These are phyloP conservation scores for Mustela nigripes DNA, from an alignment of 2,113 vertebrate genomes.

Conservation along the genomic window DNA sequence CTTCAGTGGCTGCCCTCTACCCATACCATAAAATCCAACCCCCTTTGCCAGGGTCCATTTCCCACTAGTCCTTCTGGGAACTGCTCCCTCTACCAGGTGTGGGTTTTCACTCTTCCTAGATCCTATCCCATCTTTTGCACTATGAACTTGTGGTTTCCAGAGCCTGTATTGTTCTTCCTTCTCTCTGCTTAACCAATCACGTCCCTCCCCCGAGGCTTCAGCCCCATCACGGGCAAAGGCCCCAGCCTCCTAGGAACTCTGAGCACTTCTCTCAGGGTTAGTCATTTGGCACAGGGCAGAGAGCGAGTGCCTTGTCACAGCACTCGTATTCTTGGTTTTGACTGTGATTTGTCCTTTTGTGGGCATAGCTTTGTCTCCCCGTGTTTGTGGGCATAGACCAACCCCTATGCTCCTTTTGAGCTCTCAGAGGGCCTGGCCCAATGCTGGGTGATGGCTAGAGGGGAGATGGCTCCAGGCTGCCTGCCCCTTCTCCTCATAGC, in stretches of 20 bases:
- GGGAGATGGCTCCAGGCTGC: not conserved
- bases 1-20: not conserved
- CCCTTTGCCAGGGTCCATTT: not conserved
- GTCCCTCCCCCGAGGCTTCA: not conserved
- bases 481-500: not conserved
- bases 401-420: slow-evolving; percentile 14
- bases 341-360: slow-evolving; percentile 31
- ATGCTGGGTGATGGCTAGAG: not conserved
- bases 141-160: not conserved
- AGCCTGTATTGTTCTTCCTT: not conserved
- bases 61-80: not conserved
- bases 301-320: not conserved
- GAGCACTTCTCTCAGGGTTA: slow-evolving; percentile 18
- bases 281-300: slow-evolving; percentile 53
- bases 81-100: not conserved
- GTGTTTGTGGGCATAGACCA: not conserved
- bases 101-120: not conserved
- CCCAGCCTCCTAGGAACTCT: slow-evolving; percentile 28
- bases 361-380: not conserved
- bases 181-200: not conserved
- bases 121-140: not conserved
- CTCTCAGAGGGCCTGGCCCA: not conserved
- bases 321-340: slow-evolving; percentile 55
- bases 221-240: not conserved
- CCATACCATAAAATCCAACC: not conserved